A percentile compares a stretch with the other conserved stretches of the same genome.
Evolutionary conservation across 2,113 vertebrate species (phyloP).

Genomic region (Paracanthobrama guichenoti): DNA sequence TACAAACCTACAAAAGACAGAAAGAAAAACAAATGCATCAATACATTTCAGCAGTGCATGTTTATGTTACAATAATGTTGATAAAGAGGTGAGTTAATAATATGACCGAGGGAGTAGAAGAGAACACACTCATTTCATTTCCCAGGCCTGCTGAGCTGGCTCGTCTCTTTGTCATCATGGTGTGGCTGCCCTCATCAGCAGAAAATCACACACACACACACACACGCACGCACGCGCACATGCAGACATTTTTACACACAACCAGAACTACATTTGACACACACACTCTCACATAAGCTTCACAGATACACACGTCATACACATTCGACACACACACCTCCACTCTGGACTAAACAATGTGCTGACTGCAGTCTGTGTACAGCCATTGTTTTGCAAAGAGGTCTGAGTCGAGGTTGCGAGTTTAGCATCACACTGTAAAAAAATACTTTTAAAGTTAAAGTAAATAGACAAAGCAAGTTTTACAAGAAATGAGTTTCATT

Average conservation of each 20-base stretch:
- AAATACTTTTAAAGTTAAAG: too few species aligned
- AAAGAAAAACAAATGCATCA: background rate
- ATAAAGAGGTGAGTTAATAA: background rate
- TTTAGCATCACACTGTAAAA: background rate
- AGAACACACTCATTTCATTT: conserved; percentile 59
- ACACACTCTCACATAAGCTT: conserved; percentile 43
- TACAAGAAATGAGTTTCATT: too few species aligned
- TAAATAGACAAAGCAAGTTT: too few species aligned
- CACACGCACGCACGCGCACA: conserved; percentile 34
- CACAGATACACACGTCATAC: conserved; percentile 18
- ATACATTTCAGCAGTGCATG: background rate
- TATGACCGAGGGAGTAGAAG: background rate
- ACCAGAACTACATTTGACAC: conserved; percentile 24
- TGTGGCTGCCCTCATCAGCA: conserved; percentile 71
- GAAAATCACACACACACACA: conserved; percentile 60
- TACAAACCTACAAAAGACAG: background rate
- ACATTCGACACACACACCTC: conserved; percentile 39
- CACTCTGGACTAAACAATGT: conserved; percentile 55
- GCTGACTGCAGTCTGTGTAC: conserved; percentile 68
- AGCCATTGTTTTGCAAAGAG: conserved; percentile 63
- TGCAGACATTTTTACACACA: conserved; percentile 45
- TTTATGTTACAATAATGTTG: background rate
- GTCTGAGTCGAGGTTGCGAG: conserved; percentile 47
- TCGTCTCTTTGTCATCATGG: conserved; percentile 70
- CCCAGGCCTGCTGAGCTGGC: conserved; percentile 75